Base-by-base conservation (phyloP, 2,888 invertebrate genomes). In the Limnephilus auricula region DNA sequence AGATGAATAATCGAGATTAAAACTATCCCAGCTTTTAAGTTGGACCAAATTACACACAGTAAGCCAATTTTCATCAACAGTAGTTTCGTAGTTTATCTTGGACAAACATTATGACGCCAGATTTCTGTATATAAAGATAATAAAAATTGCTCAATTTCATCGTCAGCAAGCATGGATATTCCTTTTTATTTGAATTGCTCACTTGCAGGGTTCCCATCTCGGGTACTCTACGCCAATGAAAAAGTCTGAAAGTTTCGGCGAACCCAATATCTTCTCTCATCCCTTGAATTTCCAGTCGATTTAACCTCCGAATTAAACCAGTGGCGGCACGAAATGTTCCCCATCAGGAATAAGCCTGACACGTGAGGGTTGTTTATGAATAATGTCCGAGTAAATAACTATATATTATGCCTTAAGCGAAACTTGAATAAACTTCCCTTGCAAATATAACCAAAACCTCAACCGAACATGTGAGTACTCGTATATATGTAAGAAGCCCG, bases 201-300 rank as follows among this genome's bases (percentile, higher is more conserved):
- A 18, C 25, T 65, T 6, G 50, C 18, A 65, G 18, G 6, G 50
- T 18, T 15, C 18, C 25, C 50, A 25, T 65, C 18, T 25, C 18
- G 50, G 18, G 50, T 65, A 65, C 50, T 65, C 50, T 18, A 65
- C 50, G 50, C 50, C 50, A 65, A 18, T 45, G 18, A 25, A 65
- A 0, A 65, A 65, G 50, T 65, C 18, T 65, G 18, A 65, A 65
- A 65, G 50, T 65, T 65, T 82, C 25, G 13, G 50, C 18, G 50
- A 65, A 65, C 82, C 82, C 34, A 32, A 34, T 82, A 82, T 82
- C 34, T 32, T 13, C 18, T 32, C 82, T 31, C 82, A 82, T 34
- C 82, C 82, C 82, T 82, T 32, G 82, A 82, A 82, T 82, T 82
- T 82, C 82, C 82, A 82, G 82, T 82, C 82, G 82, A 82, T 82